Base-by-base conservation (phyloP, 2,888 invertebrate genomes). In the Dryomyza anilis region DNA sequence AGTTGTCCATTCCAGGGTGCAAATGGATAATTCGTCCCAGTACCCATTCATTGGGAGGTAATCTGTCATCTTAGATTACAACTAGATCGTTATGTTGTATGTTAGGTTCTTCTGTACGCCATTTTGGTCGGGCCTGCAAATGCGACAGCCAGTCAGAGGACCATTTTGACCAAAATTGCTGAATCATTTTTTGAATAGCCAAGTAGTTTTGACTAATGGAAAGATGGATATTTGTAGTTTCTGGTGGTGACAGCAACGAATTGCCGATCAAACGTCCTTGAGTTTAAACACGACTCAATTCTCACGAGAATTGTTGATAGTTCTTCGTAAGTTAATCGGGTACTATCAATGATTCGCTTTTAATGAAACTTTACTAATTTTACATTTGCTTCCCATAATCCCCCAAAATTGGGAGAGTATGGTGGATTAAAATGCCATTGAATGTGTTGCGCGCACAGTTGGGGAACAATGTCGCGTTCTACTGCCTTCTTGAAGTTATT, bases 11-110 rank as follows among this genome's bases (percentile, higher is more conserved):
- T n/a, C n/a, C n/a, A n/a, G n/a, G n/a, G n/a, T n/a, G n/a, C n/a
- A n/a, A n/a, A n/a, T n/a, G n/a, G n/a, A n/a, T n/a, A n/a, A n/a
- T n/a, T n/a, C n/a, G n/a, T n/a, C n/a, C n/a, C n/a, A n/a, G n/a
- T n/a, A n/a, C n/a, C n/a, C n/a, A n/a, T n/a, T n/a, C n/a, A 6
- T 36, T 36, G 10, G 36, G 2, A 14, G 36, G 36, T 2, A 36
- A 4, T 2, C 36, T 10, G n/a, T 66, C 60, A 14, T 64, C 66
- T 21, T 66, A 64, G 5, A 66, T 62, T 3, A 67, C 36, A 7
- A 67, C 67, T 2, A 70, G 29, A 21, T 66, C 63, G 12, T 62
- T 62, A 10, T 25, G n/a, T 48, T 66, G 30, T 1, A 67, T 19
- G 33, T 67, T 68, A 2, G 52, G 21, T 16, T 48, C 19, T 48